Percentiles rank a stretch among this genome's conserved stretches.
Conservation (phyloP, 2,797 vertebrate genomes). For the Emys orbicularis region DNA sequence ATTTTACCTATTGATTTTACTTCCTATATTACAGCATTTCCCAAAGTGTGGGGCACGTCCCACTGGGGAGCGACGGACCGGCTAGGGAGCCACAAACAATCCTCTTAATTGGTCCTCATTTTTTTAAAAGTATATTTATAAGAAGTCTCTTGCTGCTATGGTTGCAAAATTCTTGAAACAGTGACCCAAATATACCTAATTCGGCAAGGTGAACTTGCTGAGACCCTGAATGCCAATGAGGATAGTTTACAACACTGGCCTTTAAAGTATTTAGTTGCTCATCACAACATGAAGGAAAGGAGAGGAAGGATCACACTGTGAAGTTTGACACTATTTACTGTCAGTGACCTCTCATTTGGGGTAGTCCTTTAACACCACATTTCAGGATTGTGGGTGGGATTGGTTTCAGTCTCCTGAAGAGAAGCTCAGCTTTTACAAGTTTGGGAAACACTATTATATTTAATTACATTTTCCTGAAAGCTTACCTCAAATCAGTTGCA, state of each 20-base stretch:
- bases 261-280: background rate
- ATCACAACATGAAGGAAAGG: background rate
- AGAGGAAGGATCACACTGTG: background rate
- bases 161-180: conserved; percentile 15
- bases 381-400: background rate
- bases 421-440: background rate
- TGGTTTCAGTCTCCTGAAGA: background rate
- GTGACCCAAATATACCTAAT: background rate
- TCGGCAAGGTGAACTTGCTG: background rate
- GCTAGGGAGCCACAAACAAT: background rate
- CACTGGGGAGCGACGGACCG: background rate
- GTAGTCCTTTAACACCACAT: background rate
- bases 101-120: background rate
- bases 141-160: fast-evolving
- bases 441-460: background rate
- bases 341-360: background rate
- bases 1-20: background rate
- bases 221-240: background rate
- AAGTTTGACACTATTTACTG: background rate
- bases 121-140: background rate
- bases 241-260: background rate
- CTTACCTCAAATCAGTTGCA: fast-evolving
- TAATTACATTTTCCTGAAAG: background rate
- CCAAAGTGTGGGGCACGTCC: background rate
- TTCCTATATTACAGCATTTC: background rate